A percentile compares a stretch with the other conserved stretches of the same genome.
Conservation (phyloP, 2,888 invertebrate genomes). For the Calephelis perditalis region DNA sequence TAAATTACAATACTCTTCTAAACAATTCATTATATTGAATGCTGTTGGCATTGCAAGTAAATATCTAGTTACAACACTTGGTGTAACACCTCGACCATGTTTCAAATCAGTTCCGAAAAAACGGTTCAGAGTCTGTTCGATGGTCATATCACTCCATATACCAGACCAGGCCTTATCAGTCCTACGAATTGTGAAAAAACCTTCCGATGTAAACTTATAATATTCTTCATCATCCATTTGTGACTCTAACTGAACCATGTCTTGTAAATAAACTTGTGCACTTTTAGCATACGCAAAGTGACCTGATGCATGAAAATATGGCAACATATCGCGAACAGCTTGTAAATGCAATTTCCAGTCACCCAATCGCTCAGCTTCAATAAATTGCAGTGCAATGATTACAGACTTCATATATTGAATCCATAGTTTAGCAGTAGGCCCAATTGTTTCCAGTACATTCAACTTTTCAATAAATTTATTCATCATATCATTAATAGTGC, state of each 20-base stretch:
- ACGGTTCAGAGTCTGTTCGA: no score
- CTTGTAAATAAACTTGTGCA: slow-evolving; percentile 1
- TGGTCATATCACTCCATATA: no score
- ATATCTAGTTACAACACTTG: slow-evolving; percentile 1
- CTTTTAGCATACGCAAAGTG: slow-evolving; percentile 1
- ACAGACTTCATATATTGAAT: slow-evolving; percentile 1
- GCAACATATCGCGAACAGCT: slow-evolving; percentile 1
- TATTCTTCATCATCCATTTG: not conserved
- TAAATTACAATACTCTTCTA: not conserved
- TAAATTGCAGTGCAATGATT: not conserved
- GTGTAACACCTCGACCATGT: not conserved
- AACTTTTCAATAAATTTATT: slow-evolving; percentile 1
- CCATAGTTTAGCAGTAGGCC: slow-evolving; percentile 1
- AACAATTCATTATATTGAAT: not conserved
- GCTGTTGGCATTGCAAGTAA: no score
- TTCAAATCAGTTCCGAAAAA: not conserved
- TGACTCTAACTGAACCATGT: not conserved
- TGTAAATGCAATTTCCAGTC: slow-evolving; percentile 1
- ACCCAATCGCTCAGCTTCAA: not conserved
- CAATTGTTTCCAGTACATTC: slow-evolving; percentile 1
- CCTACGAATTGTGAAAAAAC: slow-evolving; percentile 2
- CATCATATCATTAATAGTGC: slow-evolving; percentile 1
- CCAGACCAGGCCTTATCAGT: no score
- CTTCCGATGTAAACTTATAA: not conserved
- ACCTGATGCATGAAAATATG: slow-evolving; percentile 1